Evolutionary conservation across 92 coral and sea anemone species (phyloP).

Genomic region (Heliopora coerulea): DNA sequence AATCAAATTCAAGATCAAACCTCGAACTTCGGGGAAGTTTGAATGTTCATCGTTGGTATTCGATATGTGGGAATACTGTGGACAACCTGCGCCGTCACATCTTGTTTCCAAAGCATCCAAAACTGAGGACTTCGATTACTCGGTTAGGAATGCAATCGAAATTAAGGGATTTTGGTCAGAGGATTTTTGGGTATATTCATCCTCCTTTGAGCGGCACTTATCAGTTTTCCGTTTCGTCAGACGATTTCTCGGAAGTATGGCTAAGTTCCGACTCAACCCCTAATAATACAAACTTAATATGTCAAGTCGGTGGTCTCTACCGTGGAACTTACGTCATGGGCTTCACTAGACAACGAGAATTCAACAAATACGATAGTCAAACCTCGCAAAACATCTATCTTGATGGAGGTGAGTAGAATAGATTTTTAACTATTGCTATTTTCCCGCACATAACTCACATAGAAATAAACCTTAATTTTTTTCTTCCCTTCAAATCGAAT

Average conservation of each 20-base stretch:
- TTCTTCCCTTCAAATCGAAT: too few relatives aligned
- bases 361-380: slow-evolving; percentile 17
- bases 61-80: slow-evolving; percentile 20
- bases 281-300: slow-evolving; percentile 17
- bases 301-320: slow-evolving; percentile 20
- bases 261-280: background rate
- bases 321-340: slow-evolving; percentile 17
- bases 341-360: slow-evolving; percentile 7
- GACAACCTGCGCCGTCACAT: slow-evolving; percentile 23
- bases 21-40: slow-evolving; percentile 2
- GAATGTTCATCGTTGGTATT: slow-evolving; percentile 35
- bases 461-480: too few relatives aligned
- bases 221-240: slow-evolving; percentile 22
- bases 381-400: slow-evolving; percentile 22
- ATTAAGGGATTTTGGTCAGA: slow-evolving; percentile 25
- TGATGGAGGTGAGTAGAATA: slow-evolving; percentile 26
- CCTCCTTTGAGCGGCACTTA: slow-evolving; percentile 29
- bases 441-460: too few relatives aligned
- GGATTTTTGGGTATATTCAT: slow-evolving; percentile 33
- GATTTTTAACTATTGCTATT: background rate
- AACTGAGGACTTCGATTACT: slow-evolving; percentile 2
- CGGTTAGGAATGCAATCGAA: slow-evolving; percentile 8
- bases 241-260: slow-evolving; percentile 35
- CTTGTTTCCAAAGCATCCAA: slow-evolving; percentile 25
- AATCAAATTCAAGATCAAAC: background rate